These are phyloP conservation scores for Gymnocheta viridis DNA, from an alignment of 2,888 invertebrate species.

Conservation along the genomic window DNA sequence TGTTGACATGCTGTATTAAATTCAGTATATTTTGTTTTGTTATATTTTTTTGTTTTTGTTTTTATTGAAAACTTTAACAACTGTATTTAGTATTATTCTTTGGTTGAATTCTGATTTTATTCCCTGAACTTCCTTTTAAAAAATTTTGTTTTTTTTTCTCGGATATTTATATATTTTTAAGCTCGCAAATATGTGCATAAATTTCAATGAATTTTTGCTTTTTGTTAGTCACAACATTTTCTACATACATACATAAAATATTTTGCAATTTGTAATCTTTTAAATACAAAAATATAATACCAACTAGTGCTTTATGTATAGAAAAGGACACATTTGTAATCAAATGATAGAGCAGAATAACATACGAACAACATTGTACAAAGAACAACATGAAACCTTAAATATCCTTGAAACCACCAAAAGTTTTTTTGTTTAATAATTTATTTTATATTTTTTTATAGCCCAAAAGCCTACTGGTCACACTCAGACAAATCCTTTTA, in stretches of 20 bases:
- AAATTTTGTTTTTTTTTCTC: neutral
- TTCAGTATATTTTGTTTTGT: neutral
- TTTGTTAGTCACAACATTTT: neutral
- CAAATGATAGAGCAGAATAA: conserved; percentile 16
- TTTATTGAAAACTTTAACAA: conserved; percentile 3
- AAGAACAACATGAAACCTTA: conserved; percentile 28
- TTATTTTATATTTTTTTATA: neutral
- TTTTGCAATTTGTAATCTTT: conserved; percentile 65
- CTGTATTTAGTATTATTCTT: conserved; percentile 28
- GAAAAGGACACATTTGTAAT: neutral
- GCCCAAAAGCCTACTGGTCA: conserved; percentile 61
- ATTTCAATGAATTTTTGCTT: conserved; percentile 42
- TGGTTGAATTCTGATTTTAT: conserved; percentile 26
- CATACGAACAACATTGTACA: neutral
- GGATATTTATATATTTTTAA: neutral
- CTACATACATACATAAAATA: conserved; percentile 23
- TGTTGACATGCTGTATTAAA: neutral
- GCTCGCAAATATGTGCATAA: conserved; percentile 36
- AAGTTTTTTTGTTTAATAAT: conserved; percentile 39
- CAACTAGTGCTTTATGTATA: no score
- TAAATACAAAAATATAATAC: neutral
- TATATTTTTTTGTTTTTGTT: neutral
- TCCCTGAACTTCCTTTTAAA: conserved; percentile 1
- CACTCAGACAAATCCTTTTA: conserved; percentile 57
- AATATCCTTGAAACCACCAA: conserved; percentile 61